These are phyloP conservation scores for Crematogaster levior DNA, from an alignment of 2,888 invertebrate genomes.

Conservation along the genomic window DNA sequence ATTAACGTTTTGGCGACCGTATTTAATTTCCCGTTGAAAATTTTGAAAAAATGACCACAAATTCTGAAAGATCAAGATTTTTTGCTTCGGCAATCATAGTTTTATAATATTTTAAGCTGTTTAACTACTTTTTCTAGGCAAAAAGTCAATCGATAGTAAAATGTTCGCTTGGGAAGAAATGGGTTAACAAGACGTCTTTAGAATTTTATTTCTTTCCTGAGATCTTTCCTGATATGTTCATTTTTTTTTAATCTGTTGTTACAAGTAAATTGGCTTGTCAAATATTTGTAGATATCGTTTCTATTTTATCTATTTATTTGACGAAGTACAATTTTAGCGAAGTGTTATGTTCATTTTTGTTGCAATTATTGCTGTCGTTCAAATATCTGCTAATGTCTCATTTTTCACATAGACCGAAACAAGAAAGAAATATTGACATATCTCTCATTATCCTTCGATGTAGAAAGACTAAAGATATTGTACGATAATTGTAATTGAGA, in stretches of 20 bases:
- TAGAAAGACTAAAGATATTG: conserved; percentile 63
- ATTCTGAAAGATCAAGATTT: no score
- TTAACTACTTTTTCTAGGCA: no score
- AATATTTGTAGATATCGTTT: not conserved
- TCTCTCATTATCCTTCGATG: conserved; percentile 54
- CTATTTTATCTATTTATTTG: not conserved
- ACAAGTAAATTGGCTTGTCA: not conserved
- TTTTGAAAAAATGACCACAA: no score
- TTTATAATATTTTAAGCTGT: no score
- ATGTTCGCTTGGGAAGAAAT: no score
- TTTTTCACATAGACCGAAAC: conserved; percentile 4
- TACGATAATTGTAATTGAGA: conserved; percentile 49
- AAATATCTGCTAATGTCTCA: not conserved
- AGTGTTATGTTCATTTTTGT: not conserved
- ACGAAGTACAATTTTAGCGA: not conserved
- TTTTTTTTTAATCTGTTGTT: conserved; percentile 1
- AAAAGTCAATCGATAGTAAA: no score
- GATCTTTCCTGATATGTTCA: not conserved
- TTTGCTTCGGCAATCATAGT: no score
- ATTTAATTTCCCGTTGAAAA: no score
- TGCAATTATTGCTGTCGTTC: not conserved
- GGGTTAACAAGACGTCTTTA: no score
- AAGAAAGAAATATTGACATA: conserved; percentile 16
- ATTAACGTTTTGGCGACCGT: no score
- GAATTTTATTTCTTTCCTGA: not conserved